Evolutionary conservation across 2,888 invertebrate genomes (phyloP).

Genomic region (Rambutsinella grinnellia): DNA sequence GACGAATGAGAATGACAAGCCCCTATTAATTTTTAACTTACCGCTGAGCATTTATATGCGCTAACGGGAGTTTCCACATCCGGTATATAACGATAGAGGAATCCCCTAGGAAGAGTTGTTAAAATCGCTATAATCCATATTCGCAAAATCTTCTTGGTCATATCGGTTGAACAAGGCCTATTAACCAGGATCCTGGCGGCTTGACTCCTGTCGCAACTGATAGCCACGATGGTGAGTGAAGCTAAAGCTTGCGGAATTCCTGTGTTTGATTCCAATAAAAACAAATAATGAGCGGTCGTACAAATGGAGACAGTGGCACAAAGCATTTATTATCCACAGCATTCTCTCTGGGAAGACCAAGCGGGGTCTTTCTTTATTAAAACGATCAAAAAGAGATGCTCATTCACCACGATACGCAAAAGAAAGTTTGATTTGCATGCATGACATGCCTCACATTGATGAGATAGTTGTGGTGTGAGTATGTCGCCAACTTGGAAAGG

Average conservation of each 20-base stretch:
- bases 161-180: conserved; percentile 35
- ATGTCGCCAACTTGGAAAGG: not conserved
- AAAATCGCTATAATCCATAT: conserved; percentile 41
- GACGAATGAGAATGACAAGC: too few species aligned
- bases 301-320: not conserved
- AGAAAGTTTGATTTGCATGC: not conserved
- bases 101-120: conserved; percentile 38
- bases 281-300: not conserved
- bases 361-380: too few species aligned
- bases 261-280: not conserved
- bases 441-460: not conserved
- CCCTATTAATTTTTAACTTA: too few species aligned
- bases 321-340: conserved; percentile 4
- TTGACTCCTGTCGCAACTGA: conserved; percentile 47
- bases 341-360: not conserved
- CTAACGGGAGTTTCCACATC: conserved; percentile 37
- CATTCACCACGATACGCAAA: not conserved
- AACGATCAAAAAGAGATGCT: too few species aligned
- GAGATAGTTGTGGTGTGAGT: not conserved
- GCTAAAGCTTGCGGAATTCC: conserved; percentile 46
- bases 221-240: conserved; percentile 41
- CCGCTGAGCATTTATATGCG: conserved; percentile 33
- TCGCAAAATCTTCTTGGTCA: conserved; percentile 36
- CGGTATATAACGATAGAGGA: conserved; percentile 28
- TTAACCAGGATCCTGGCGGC: conserved; percentile 35